Conservation (phyloP, 2,888 invertebrate species). For the Penaeus monodon region DNA sequence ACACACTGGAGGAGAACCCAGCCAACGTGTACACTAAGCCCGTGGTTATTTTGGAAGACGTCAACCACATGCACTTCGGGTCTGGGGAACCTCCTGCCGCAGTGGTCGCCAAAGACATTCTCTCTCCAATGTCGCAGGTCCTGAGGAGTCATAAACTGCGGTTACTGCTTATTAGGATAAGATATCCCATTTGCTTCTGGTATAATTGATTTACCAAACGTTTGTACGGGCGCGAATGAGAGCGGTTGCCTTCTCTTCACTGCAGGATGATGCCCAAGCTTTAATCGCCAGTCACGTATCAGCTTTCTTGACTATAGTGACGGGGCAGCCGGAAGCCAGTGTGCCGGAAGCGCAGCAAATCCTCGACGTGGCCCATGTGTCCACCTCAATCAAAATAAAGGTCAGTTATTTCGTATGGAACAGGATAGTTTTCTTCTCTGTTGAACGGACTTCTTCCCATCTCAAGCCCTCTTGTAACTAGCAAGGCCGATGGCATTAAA, state of each 20-base stretch:
- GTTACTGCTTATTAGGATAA: neutral
- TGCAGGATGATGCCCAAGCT: conserved; percentile 32
- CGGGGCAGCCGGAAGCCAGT: neutral
- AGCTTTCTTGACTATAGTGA: conserved; percentile 22
- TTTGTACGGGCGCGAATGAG: too few species aligned
- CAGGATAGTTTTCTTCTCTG: too few species aligned
- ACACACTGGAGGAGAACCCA: neutral
- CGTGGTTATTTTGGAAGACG: conserved; percentile 40
- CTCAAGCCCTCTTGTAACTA: too few species aligned
- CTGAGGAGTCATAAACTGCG: too few species aligned
- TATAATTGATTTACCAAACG: neutral
- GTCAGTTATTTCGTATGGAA: neutral
- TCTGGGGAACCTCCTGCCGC: conserved; percentile 38
- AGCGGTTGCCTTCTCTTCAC: neutral
- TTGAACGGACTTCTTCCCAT: too few species aligned
- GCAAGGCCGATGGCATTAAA: too few species aligned
- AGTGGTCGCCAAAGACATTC: conserved; percentile 43
- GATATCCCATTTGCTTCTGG: neutral
- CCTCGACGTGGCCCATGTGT: neutral
- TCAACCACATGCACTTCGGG: conserved; percentile 59
- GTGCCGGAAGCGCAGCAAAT: neutral
- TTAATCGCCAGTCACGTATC: conserved; percentile 15
- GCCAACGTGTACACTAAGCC: conserved; percentile 18
- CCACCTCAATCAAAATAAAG: neutral
- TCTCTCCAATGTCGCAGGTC: conserved; percentile 48